phyloP scores from a whole-genome alignment of 1,140 invertebrate genomes.

The Scaptomyza hsui region DNA sequence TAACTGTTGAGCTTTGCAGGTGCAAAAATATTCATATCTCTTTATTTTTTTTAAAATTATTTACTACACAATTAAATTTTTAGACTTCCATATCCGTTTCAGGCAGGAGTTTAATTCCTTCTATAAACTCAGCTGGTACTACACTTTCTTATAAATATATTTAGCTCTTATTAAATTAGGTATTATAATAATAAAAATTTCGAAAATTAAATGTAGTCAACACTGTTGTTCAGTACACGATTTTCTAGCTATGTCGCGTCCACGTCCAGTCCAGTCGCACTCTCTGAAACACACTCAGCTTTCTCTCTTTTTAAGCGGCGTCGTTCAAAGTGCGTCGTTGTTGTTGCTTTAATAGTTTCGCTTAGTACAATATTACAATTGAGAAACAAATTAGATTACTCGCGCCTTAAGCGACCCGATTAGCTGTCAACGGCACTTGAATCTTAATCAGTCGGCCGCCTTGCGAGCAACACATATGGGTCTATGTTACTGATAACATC shows the following conservation, averaged over 20 bases:
- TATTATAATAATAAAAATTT: too few relatives aligned
- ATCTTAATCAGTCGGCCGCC: conserved; percentile 36
- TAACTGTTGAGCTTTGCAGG: too few relatives aligned
- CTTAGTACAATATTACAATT: conserved; percentile 45
- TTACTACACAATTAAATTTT: too few relatives aligned
- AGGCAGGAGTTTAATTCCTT: too few relatives aligned
- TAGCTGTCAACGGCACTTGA: conserved; percentile 46
- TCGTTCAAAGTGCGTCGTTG: conserved; percentile 24
- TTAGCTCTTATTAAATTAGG: too few relatives aligned
- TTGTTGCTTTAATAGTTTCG: conserved; percentile 33
- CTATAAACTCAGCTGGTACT: too few relatives aligned
- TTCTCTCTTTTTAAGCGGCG: background rate
- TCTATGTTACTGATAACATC: conserved; percentile 28
- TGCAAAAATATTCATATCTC: too few relatives aligned
- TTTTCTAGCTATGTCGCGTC: conserved; percentile 16
- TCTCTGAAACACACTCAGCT: background rate
- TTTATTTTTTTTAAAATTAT: too few relatives aligned
- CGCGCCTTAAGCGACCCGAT: conserved; percentile 45
- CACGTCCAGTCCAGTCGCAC: background rate
- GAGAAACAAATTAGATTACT: conserved; percentile 37
- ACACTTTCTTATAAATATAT: too few relatives aligned
- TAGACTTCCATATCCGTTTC: too few relatives aligned
- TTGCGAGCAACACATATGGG: conserved; percentile 13
- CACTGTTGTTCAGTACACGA: background rate
- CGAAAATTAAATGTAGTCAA: background rate